Base-by-base conservation (phyloP, 2,113 vertebrate species). In the Plectropomus leopardus region DNA sequence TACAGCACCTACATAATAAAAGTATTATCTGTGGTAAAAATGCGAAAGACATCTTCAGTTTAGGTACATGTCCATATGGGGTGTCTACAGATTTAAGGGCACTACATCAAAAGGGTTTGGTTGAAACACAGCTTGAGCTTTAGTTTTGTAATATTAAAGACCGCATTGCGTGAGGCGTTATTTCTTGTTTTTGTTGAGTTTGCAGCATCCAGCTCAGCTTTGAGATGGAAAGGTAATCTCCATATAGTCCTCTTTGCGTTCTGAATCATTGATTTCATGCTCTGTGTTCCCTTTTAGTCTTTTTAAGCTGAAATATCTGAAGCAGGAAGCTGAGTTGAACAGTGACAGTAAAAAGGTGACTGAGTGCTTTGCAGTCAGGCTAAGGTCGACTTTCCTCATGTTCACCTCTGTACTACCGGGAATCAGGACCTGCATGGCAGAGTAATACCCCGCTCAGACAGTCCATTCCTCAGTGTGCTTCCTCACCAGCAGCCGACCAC, bases 191-290 rank as follows among this genome's bases (percentile, higher is more conserved):
- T 61, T 77, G 61, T 77, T 30, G 67, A 47, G 55, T 76, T 28
- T 7, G 36, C 24, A n/a, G 4, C 50, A 44, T 66, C 36, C 42
- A 55, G 4, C 34, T 66, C 9, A 78, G 47, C 51, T 80, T 26
- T 61, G 44, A 78, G 65, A 78, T 14, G 4, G 11, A 28, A 68
- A 34, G 26, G 23, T 69, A 19, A 28, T 51, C 70, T 73, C 70
- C 44, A 24, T 59, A 17, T 36, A 7, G 8, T 19, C 63, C 13
- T 13, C 50, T 48, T 76, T 47, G 42, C 15, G 10, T n/a, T 72
- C n/a, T 83, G 58, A 70, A 77, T 78, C 57, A 82, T 82, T 86
- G 42, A 73, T 86, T 80, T 50, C 0, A 16, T 59, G 53, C 47
- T 47, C 60, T 7, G 26, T 50, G n/a, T 48, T 63, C 11, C 28